These are phyloP conservation scores for Silurus lanzhouensis DNA, from an alignment of 2,797 vertebrate genomes.

Conservation along the genomic window DNA sequence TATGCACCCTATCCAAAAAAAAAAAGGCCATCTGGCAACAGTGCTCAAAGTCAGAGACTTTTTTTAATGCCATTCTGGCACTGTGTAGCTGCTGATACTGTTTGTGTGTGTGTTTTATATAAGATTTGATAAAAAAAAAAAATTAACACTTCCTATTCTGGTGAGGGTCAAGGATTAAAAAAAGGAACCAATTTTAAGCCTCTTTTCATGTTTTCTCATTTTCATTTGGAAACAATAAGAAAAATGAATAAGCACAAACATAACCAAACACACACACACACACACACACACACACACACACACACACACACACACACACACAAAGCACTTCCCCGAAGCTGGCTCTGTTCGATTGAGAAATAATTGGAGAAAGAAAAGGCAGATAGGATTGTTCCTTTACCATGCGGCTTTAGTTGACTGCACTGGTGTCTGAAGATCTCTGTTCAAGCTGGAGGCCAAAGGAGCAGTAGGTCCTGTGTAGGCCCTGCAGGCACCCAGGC, in stretches of 20 bases:
- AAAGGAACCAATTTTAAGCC: neutral
- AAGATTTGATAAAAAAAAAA: neutral
- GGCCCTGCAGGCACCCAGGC: slow-evolving; percentile 66
- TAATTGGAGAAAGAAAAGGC: slow-evolving; percentile 61
- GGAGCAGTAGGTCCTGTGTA: slow-evolving; percentile 60
- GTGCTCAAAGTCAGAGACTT: neutral
- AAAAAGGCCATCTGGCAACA: slow-evolving; percentile 9
- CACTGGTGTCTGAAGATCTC: slow-evolving; percentile 70
- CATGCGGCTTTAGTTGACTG: slow-evolving; percentile 78
- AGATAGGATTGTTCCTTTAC: slow-evolving; percentile 81
- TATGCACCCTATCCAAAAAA: neutral
- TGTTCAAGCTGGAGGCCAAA: slow-evolving; percentile 67
- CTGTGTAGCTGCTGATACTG: neutral
- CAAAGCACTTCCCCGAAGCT: slow-evolving; percentile 36
- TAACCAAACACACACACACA: slow-evolving; percentile 37
- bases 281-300: neutral
- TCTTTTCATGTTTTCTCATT: slow-evolving; percentile 64
- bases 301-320: slow-evolving; percentile 61
- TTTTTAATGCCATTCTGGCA: neutral
- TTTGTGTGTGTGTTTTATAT: neutral
- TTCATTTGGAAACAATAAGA: slow-evolving; percentile 56
- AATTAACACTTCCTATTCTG: neutral
- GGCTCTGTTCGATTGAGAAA: slow-evolving; percentile 22
- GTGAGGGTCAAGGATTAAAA: neutral
- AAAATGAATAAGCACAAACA: neutral